phyloP scores from a whole-genome alignment of 2,797 vertebrate genomes.

The Falco naumanni region DNA sequence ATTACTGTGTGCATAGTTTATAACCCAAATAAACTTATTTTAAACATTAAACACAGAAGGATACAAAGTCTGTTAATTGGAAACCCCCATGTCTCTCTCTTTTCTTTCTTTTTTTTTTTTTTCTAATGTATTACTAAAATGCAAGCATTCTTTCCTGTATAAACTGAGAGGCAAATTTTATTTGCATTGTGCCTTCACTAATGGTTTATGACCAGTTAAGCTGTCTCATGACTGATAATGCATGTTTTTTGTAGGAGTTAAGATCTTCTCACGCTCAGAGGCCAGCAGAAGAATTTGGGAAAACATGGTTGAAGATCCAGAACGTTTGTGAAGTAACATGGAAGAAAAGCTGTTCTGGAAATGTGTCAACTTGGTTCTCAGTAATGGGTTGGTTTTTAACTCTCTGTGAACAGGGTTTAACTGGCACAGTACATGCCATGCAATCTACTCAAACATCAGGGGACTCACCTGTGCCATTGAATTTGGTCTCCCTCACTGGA shows the following conservation, averaged over 20 bases:
- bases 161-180: background rate
- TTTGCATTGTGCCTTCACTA: background rate
- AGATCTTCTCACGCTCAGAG: background rate
- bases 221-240: slow-evolving; percentile 42
- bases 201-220: background rate
- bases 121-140: background rate
- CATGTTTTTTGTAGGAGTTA: background rate
- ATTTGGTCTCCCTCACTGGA: background rate
- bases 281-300: background rate
- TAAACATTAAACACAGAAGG: background rate
- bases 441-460: background rate
- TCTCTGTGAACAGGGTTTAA: background rate
- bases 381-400: background rate
- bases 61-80: background rate
- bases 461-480: background rate
- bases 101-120: too few relatives aligned
- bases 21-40: background rate
- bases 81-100: background rate
- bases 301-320: background rate
- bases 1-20: background rate
- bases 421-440: background rate
- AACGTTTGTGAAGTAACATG: background rate
- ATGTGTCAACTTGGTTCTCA: background rate
- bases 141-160: background rate
- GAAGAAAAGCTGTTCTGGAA: background rate